phyloP scores from a whole-genome alignment of 2,113 vertebrate genomes.

The Pyrgilauda ruficollis region DNA sequence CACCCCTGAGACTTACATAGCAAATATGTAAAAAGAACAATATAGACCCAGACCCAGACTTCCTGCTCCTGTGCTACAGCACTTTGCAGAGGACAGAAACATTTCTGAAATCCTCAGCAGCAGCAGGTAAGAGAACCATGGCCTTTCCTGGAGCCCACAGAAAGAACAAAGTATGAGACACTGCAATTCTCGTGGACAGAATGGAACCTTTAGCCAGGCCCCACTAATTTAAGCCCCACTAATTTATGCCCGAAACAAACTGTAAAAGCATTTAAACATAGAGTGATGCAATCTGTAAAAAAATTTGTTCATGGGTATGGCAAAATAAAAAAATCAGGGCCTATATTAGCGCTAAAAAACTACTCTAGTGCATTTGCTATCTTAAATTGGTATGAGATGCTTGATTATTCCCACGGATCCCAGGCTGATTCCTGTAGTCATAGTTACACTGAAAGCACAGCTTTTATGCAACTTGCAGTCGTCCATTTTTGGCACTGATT shows the following conservation, averaged over 20 bases:
- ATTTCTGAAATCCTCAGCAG: background rate
- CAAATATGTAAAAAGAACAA: background rate
- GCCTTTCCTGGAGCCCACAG: background rate
- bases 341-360: background rate
- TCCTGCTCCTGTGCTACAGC: background rate
- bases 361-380: background rate
- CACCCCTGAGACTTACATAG: background rate
- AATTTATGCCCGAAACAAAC: background rate
- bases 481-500: background rate
- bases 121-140: background rate
- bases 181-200: background rate
- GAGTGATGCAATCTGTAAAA: background rate
- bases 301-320: background rate
- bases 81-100: background rate
- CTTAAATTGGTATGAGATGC: background rate
- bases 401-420: background rate
- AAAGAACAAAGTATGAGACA: background rate
- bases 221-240: background rate
- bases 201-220: background rate
- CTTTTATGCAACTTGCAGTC: background rate
- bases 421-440: background rate
- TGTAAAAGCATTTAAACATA: background rate
- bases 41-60: background rate
- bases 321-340: background rate
- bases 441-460: conserved; percentile 24